These are phyloP conservation scores for Andinoacara biseriatus DNA, from an alignment of 2,113 vertebrate species.

Conservation along the genomic window DNA sequence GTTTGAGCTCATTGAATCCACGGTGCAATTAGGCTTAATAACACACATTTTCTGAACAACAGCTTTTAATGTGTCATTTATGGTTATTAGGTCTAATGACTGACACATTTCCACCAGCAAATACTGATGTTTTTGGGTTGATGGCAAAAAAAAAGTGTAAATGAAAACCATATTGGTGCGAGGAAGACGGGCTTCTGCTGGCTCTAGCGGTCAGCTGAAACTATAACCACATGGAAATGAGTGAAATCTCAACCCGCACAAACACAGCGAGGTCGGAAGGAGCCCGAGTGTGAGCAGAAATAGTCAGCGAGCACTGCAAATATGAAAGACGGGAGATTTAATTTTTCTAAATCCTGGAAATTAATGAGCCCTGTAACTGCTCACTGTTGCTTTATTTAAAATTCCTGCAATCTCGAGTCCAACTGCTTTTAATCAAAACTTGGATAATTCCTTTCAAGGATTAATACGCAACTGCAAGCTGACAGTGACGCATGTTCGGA, in stretches of 20 bases:
- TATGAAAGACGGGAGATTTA: not conserved
- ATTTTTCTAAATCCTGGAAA: not conserved
- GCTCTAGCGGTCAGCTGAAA: not conserved
- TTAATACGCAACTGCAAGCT: not conserved
- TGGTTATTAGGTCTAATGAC: not conserved
- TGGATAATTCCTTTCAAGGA: not conserved
- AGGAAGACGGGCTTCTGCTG: not conserved
- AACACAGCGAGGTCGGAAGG: not conserved
- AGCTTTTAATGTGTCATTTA: not conserved
- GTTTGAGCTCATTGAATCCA: not conserved
- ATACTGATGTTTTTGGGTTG: not conserved
- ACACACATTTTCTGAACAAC: not conserved
- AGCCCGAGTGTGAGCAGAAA: not conserved
- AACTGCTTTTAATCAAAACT: not conserved
- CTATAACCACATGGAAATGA: constrained; percentile 1
- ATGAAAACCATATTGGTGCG: not conserved
- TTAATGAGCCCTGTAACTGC: not conserved
- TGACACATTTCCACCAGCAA: not conserved
- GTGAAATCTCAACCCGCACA: not conserved
- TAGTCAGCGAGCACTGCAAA: not conserved
- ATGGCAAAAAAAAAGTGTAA: not conserved
- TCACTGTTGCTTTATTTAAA: not conserved
- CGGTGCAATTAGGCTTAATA: not conserved
- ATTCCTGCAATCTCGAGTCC: not conserved
- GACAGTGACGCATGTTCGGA: not conserved